phyloP scores from a whole-genome alignment of 2,797 vertebrate species.

The Chiloscyllium punctatum region DNA sequence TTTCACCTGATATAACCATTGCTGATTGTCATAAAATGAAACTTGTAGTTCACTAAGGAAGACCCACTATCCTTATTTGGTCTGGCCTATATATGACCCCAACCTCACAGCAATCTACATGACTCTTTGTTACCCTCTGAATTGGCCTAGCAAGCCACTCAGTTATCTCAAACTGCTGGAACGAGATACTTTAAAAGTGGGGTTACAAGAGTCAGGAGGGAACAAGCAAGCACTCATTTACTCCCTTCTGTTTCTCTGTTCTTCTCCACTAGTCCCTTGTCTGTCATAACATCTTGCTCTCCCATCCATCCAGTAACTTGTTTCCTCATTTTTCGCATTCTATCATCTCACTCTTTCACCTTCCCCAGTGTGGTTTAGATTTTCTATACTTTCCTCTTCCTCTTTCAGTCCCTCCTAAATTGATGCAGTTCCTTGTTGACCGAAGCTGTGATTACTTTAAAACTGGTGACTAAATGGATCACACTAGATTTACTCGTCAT shows the following conservation, averaged over 20 bases:
- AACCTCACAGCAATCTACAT: no score
- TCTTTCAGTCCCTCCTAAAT: not conserved
- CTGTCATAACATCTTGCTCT: not conserved
- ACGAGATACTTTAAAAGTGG: not conserved
- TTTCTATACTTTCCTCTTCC: not conserved
- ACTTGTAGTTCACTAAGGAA: no score
- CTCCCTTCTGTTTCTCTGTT: not conserved
- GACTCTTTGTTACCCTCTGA: no score
- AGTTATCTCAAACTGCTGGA: not conserved
- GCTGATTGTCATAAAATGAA: no score
- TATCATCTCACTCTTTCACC: not conserved
- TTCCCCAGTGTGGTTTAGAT: not conserved
- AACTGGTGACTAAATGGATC: not conserved
- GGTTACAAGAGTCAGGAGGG: not conserved
- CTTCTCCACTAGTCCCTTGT: not conserved
- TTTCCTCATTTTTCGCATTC: not conserved
- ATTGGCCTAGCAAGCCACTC: no score
- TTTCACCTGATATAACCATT: no score
- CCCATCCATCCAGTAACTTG: not conserved
- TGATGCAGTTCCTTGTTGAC: not conserved
- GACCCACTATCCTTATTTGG: no score
- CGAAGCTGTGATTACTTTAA: not conserved
- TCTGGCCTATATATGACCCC: no score
- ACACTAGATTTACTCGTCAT: not conserved
- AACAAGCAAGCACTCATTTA: not conserved